These are phyloP conservation scores for Apamea monoglypha DNA, from an alignment of 2,888 invertebrate species.

Conservation along the genomic window DNA sequence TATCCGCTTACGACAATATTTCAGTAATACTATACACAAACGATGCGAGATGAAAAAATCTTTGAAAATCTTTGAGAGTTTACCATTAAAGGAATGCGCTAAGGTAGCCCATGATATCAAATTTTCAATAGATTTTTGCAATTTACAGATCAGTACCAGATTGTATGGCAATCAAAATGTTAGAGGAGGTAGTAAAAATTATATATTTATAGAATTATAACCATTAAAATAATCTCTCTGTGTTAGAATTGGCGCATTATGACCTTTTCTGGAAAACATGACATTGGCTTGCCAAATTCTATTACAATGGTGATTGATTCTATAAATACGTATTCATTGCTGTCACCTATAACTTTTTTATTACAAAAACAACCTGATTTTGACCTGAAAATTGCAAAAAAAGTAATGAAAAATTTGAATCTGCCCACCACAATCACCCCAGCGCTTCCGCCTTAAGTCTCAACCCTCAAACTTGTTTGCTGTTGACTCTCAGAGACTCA, in stretches of 20 bases:
- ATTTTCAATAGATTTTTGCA: background rate
- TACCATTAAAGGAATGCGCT: slow-evolving; percentile 45
- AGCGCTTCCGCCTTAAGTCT: slow-evolving; percentile 38
- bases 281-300: background rate
- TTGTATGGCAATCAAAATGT: background rate
- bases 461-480: slow-evolving; percentile 75
- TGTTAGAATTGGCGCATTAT: background rate
- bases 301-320: background rate
- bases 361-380: background rate
- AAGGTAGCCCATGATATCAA: too few relatives aligned
- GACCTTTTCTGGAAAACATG: background rate
- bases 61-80: slow-evolving; percentile 59
- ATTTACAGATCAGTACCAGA: background rate
- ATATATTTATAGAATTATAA: background rate
- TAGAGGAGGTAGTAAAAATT: background rate
- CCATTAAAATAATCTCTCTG: background rate
- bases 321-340: too few relatives aligned
- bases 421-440: background rate
- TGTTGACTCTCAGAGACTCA: slow-evolving; percentile 81
- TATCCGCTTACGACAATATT: slow-evolving; percentile 39
- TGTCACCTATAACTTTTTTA: background rate
- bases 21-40: slow-evolving; percentile 44
- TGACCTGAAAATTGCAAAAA: background rate
- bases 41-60: slow-evolving; percentile 55
- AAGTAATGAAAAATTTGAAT: background rate